phyloP scores from a whole-genome alignment of 2,113 vertebrate genomes.

The Mus pahari region DNA sequence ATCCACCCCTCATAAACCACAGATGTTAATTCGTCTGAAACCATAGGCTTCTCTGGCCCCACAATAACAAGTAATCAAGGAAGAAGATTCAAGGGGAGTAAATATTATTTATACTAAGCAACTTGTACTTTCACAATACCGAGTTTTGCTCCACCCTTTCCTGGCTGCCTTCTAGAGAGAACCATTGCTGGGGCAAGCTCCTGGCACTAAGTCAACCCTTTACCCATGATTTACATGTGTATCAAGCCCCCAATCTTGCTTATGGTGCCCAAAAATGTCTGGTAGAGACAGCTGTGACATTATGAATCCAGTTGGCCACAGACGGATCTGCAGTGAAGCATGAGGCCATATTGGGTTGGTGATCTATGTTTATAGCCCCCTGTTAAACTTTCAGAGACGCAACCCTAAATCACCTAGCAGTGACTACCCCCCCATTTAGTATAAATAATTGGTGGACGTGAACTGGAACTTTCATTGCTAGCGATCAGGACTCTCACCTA shows the following conservation, averaged over 20 bases:
- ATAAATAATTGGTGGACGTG: slow-evolving; percentile 41
- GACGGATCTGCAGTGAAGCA: slow-evolving; percentile 63
- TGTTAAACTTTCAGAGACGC: slow-evolving; percentile 57
- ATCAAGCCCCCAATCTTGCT: slow-evolving; percentile 38
- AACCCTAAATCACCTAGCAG: slow-evolving; percentile 54
- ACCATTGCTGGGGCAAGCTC: too few species aligned
- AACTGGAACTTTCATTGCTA: slow-evolving; percentile 50
- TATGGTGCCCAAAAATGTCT: slow-evolving; percentile 46
- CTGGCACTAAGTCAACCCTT: not conserved
- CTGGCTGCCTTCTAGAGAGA: too few species aligned
- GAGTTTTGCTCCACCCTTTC: too few species aligned
- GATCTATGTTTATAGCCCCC: slow-evolving; percentile 66
- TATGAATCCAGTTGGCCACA: slow-evolving; percentile 61
- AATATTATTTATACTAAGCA: too few species aligned
- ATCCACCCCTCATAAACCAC: too few species aligned
- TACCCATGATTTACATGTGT: slow-evolving; percentile 50
- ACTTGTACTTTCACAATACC: too few species aligned
- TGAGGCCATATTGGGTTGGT: slow-evolving; percentile 60
- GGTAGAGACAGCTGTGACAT: slow-evolving; percentile 61
- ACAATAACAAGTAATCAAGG: too few species aligned
- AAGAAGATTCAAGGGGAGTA: too few species aligned
- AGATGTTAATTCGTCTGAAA: too few species aligned
- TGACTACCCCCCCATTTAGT: slow-evolving; percentile 25
- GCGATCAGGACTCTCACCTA: not conserved
- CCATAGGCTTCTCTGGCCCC: too few species aligned